Conservation (phyloP, 2,797 vertebrate genomes). For the Geotria australis region DNA sequence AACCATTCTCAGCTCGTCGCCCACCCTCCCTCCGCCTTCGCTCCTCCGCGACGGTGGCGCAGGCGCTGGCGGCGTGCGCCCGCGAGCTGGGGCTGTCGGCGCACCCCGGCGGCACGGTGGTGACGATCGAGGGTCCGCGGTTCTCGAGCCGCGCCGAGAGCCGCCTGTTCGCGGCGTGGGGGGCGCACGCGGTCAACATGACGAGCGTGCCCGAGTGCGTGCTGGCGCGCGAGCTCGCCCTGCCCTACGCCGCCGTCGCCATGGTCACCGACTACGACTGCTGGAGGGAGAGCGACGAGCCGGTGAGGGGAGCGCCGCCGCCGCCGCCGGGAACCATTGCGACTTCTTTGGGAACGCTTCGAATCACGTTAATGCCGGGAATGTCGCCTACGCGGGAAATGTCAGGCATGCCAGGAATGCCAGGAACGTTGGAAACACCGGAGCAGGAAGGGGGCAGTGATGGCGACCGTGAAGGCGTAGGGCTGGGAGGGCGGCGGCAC, state of each 20-base stretch:
- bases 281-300: slow-evolving; percentile 86
- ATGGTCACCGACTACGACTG: slow-evolving; percentile 95
- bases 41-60: neutral
- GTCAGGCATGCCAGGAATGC: too few species aligned
- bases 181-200: slow-evolving; percentile 88
- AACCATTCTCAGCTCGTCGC: too few species aligned
- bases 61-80: slow-evolving; percentile 53
- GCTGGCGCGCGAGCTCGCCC: slow-evolving; percentile 65
- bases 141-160: slow-evolving; percentile 77
- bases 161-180: slow-evolving; percentile 63
- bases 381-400: too few species aligned
- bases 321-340: slow-evolving; percentile 9
- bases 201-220: slow-evolving; percentile 81
- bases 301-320: slow-evolving; percentile 19
- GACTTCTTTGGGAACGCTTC: too few species aligned
- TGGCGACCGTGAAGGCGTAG: too few species aligned
- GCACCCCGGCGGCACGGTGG: slow-evolving; percentile 43
- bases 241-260: slow-evolving; percentile 77
- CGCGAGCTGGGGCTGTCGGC: slow-evolving; percentile 46
- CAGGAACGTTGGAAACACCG: too few species aligned
- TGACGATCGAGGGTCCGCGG: slow-evolving; percentile 65
- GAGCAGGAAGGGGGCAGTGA: too few species aligned
- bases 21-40: too few species aligned
- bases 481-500: too few species aligned
- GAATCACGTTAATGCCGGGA: too few species aligned